Base-by-base conservation (phyloP, 2,113 vertebrate genomes). In the Laticauda laticaudata region DNA sequence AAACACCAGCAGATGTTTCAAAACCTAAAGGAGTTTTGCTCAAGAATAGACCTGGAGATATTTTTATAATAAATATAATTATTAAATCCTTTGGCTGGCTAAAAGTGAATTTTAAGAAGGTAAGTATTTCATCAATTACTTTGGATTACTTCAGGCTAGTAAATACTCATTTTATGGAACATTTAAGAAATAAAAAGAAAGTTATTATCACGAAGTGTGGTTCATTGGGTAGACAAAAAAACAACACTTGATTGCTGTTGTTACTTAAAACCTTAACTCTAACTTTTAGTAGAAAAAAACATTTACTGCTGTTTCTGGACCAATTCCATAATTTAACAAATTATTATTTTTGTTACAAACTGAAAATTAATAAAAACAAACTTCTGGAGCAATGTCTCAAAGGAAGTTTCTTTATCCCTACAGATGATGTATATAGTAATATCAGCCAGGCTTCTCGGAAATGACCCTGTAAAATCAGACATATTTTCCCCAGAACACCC, bases 21-120 rank as follows among this genome's bases (percentile, higher is more conserved):
- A 6, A 56, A 90, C 14, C 55, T 91, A 34, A 56, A 21, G 0
- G 0, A 1, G 6, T 34, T 12, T 43, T 89, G 43, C 2, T 53
- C 53, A 91, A 90, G 91, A 93, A 86, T 34, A 53, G 39, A 91
- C 56, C 11, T 24, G 48, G 93, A 61, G 55, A 91, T 55, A 56
- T 64, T 55, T 55, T 86, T 91, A 88, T 59, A 88, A n/a, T 43
- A 88, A 89, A 12, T 15, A 90, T 21, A 93, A 69, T 75, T 87
- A 93, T 10, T 91, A 53, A 51, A 91, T 89, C 18, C 11, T 91
- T 43, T 93, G 87, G 64, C 2, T 81, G 86, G 5, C 26, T 91
- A 48, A 94, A 93, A 21, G 90, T 75, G 26, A 55, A 9, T 93
- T 95, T 86, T 14, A 86, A n/a, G n/a, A 91, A 94, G 64, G 15